Base-by-base conservation (phyloP, 1,140 invertebrate species). In the Drosophila watanabei region DNA sequence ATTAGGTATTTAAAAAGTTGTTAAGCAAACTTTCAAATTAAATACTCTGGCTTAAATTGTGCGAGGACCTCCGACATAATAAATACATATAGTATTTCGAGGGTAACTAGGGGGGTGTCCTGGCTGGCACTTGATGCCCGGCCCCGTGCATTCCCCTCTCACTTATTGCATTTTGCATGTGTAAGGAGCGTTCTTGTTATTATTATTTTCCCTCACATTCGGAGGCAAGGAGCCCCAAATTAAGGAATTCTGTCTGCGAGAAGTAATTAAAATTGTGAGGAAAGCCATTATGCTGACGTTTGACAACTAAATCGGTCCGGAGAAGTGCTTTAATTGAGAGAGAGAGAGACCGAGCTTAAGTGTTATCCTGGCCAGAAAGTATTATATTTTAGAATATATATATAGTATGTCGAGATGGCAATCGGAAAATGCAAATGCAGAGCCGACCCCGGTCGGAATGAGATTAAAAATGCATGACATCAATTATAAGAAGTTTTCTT, bases 401-500 rank as follows among this genome's bases (percentile, higher is more conserved):
- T 20, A 9, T 20, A 14, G 13, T 20, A 14, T 28, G 51, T 24
- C 39, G 16, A 20, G 58, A 28, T 20, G 30, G 45, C 33, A 69
- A 62, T 49, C 32, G 46, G 33, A 60, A 46, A 58, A 69, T 57
- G 56, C 30, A 86, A 80, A 79, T 79, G 65, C 57, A 79, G 51
- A 32, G 9, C 35, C 35, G 33, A 57, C 54, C 33, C 49, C 57
- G 43, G 32, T 30, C 71, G 73, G 35, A 79, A 78, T 68, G 58
- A 32, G 60, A 70, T 90, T 82, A 75, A 80, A 82, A 90, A 86
- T 90, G 82, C 82, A 90, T 86, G 73, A 80, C 86, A 90, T 90
- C 86, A 90, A 90, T 90, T 90, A 90, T 86, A 69, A 80, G 88
- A 90, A 72, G 62, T 90, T 85, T 90, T 82, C 82, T 84, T 90